Evolutionary conservation across 2,113 vertebrate species (phyloP), one percentile per base, ranked within the genome.

Genomic region (Psephotus haematonotus): DNA sequence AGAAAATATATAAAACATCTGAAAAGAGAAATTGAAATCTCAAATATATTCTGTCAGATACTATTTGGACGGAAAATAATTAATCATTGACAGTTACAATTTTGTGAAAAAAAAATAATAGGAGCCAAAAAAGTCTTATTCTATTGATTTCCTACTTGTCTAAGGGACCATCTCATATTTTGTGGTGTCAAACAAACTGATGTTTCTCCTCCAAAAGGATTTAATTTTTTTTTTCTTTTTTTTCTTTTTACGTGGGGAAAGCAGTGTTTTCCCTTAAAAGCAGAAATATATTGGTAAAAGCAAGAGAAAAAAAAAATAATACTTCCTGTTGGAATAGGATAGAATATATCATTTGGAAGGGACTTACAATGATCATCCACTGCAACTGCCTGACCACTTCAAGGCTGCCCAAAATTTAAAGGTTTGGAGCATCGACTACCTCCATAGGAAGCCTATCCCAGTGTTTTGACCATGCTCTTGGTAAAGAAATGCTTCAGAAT

Each of bases 331-430:
- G 16, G 19, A 86, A 46, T 18, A n/a, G 13, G 47, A 25, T 7
- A 79, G 29, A 78, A 4, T 5, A 31, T 41, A 62, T 82, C 33
- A 69, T 16, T 67, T 67, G 19, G 9, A 82, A 62, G 10, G 19
- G 55, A 47, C 0, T 0, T 37, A 28, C 17, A 46, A 9, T 1
- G 3, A 47, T 43, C 15, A 47, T 12, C 15, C 57, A 62, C 41
- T 88, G 27, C 47, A 87, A 55, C 18, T 43, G 4, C 16, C 33
- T 57, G 44, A 57, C 5, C 13, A 31, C 1, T 69, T 27, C 28
- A 74, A 16, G 22, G 13, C 5, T 55, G 11, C 18, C 2, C 11
- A 68, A 79, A 65, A 53, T 9, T 29, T 23, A 47, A 53, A 53
- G 6, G 20, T 7, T n/a, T 46, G 17, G 33, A 31, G 4, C 13